Base-by-base conservation (phyloP, 2,888 invertebrate genomes). In the Brachypalpus laphriformis region DNA sequence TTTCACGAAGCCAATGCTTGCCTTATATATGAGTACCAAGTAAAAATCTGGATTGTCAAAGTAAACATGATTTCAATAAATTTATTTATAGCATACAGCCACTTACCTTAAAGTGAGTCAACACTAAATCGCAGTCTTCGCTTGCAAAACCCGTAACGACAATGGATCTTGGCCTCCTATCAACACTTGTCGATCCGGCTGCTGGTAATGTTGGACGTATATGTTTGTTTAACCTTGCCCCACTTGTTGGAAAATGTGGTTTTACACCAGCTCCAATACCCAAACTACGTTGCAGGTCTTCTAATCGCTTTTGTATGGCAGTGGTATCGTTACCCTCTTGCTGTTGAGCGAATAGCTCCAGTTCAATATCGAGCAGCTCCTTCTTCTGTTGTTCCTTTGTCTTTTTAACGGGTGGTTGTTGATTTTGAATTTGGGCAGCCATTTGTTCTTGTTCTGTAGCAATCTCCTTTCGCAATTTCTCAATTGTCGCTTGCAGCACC, bases 331-430 rank as follows among this genome's bases (percentile, higher is more conserved):
- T 96, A 0, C 98, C 98, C 89, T 94, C 94, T 91, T 95, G 97
- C 89, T 98, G 97, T 88, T 97, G 97, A 1, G 96, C 96, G 89
- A 98, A 97, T 87, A 98, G 93, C 90, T 98, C 98, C 89, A 98
- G 91, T 90, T 98, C 98, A 0, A 97, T 96, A 90, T 98, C 98
- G 8, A 98, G 93, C 63, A 98, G 95, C 89, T 98, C 98, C 89
- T 96, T 97, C 90, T 97, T 96, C 0, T 96, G 95, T 89, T 97
- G 96, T 89, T 96, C 96, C 87, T 95, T 94, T 0, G 95, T 95
- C 89, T 95, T 96, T 25, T 93, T 93, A 0, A 93, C 93, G 71
- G 92, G 91, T 16, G 90, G 89, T 56, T 88, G 88, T 61, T 91
- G 91, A 82, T 89, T 89, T 77, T 91, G 91, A 0, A 92, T 91